phyloP scores from a whole-genome alignment of 2,888 invertebrate species.

The Lasioglossum figueresi region DNA sequence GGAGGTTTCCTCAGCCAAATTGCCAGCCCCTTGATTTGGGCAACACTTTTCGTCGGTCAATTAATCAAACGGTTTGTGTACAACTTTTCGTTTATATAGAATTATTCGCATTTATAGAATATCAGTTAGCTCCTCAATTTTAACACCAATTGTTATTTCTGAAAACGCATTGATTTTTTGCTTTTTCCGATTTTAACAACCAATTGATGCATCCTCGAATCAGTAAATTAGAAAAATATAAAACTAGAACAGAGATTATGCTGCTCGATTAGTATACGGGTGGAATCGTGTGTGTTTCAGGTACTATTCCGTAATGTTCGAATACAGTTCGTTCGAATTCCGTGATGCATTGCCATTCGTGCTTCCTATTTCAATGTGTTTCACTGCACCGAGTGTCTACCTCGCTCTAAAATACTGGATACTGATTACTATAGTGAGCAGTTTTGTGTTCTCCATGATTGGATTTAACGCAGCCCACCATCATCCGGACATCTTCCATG shows the following conservation, averaged over 20 bases:
- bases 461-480: slow-evolving; percentile 92
- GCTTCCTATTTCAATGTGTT: slow-evolving; percentile 84
- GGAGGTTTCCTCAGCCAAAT: slow-evolving; percentile 85
- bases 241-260: no score
- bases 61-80: slow-evolving; percentile 23
- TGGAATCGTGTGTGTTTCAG: slow-evolving; percentile 61
- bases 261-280: background rate
- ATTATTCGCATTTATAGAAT: background rate
- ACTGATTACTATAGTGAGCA: slow-evolving; percentile 85
- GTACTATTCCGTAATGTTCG: slow-evolving; percentile 67
- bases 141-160: background rate
- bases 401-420: slow-evolving; percentile 85
- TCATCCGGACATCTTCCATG: slow-evolving; percentile 91
- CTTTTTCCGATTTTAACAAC: background rate
- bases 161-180: background rate
- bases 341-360: slow-evolving; percentile 80
- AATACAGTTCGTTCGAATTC: slow-evolving; percentile 67
- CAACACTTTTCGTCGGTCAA: slow-evolving; percentile 76
- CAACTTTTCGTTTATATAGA: background rate
- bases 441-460: slow-evolving; percentile 87
- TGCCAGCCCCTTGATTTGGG: slow-evolving; percentile 85
- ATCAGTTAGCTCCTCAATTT: background rate
- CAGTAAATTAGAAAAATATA: no score
- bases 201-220: background rate
- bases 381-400: slow-evolving; percentile 78